Base-by-base conservation (phyloP, 53 echinoderm and acorn worm genomes). In the Luidia sarsii region DNA sequence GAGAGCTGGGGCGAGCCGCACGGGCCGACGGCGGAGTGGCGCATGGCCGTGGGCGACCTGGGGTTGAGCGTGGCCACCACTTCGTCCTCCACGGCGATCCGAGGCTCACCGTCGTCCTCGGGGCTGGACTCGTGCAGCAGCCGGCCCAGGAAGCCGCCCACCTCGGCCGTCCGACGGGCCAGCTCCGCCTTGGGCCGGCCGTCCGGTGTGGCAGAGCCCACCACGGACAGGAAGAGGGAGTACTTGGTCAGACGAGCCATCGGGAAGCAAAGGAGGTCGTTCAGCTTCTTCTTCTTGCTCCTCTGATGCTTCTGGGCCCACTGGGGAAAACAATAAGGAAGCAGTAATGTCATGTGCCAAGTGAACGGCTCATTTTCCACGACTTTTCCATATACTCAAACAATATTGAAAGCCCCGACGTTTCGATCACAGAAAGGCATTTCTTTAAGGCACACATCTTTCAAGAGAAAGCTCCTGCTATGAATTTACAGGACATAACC, bases 181-280 rank as follows among this genome's bases (percentile, higher is more conserved):
- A 95, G 30, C 18, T 54, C 75, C 1, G 48, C 82, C 31, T 88
- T 82, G 7, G 22, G 61, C 33, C 38, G 50, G 3, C 61, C 68
- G 36, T 93, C 87, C 10, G 74, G 70, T 34, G 91, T 91, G 7
- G 82, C 88, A 50, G 86, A 90, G 33, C 65, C 86, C 0, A 94
- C 84, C 14, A 87, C 84, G 4, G 79, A 64, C 24, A 97, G 56
- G 15, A 97, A 80, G n/a, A 94, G 66, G 9, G 93, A 91, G 39
- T 97, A 97, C 68, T 87, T 88, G 66, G 93, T 89, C 22, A 97
- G 37, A 24, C 87, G 86, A 48, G 84, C 87, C 89, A 97, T 86
- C 8, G 97, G 97, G 55, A 68, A 88, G 30, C 86, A 83, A 20
- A 97, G 79, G 45, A 93, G 84, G 11, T 97, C 91, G 0, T 53